Evolutionary conservation across 2,113 vertebrate species (phyloP), one percentile per base, ranked within the genome.

Genomic region (Corapipo altera): DNA sequence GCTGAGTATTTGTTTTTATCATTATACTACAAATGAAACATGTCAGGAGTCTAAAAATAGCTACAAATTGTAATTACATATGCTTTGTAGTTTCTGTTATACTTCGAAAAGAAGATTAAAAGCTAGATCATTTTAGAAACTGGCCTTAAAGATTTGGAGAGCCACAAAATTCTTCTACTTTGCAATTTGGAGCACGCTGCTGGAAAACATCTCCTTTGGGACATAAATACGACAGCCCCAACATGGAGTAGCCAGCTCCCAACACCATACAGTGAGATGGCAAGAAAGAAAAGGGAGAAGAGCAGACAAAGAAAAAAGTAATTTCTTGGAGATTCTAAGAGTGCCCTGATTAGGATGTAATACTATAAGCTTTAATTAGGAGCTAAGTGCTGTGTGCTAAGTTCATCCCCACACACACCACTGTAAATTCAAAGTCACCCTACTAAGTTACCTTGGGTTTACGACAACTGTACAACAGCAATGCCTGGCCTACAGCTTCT

Each of bases 291-390:
- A 87, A 80, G 28, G 43, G 8, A 24, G 49, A 44, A 67, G 62
- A 72, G 9, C 1, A 91, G 20, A 41, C 89, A 88, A 95, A 93
- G 91, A 83, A 93, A 91, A 94, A 94, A 89, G 77, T 80, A 57
- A 67, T 89, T 82, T 90, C 64, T 75, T 51, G 83, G 88, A 87
- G 49, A 19, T 73, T 89, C 79, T 57, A 59, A 86, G 90, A 55
- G 84, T 19, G 49, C 75, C 69, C 76, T 55, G 51, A 90, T 97
- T 97, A 96, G 0, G 77, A 72, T 41, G 62, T 83, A 85, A 95
- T 92, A 65, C 95, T 87, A 89, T 96, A 96, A 96, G 93, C 90
- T 95, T 94, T 97, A 93, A 97, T 96, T 93, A 97, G 92, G 91
- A 95, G 79, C 89, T 92, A 91, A 95, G 89, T 85, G 87, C 88